Conservation (phyloP, 2,113 vertebrate genomes). For the Isichthys henryi region DNA sequence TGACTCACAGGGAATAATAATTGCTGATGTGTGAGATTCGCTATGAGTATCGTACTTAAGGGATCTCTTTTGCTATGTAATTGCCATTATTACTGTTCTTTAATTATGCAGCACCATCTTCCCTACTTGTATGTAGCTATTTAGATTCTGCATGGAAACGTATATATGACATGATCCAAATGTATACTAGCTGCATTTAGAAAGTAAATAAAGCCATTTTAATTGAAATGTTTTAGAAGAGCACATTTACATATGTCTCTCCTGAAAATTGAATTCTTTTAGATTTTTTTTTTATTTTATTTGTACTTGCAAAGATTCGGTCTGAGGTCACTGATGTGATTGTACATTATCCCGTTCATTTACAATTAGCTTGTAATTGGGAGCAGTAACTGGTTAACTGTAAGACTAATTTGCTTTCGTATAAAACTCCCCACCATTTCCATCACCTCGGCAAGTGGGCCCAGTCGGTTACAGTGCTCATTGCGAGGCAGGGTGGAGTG, state of each 20-base stretch:
- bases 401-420: neutral
- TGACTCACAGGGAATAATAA: slow-evolving; percentile 2
- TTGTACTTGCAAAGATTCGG: neutral
- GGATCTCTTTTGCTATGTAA: slow-evolving; percentile 4
- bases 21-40: slow-evolving; percentile 9
- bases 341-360: neutral
- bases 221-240: neutral
- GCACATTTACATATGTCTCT: neutral
- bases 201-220: neutral
- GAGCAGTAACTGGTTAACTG: neutral
- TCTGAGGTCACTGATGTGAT: neutral
- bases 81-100: slow-evolving; percentile 6
- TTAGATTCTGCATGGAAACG: neutral
- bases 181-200: neutral
- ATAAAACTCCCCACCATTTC: neutral
- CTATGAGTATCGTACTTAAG: neutral
- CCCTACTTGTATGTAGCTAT: neutral
- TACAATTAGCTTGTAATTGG: neutral
- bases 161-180: neutral
- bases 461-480: neutral
- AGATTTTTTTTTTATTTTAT: neutral
- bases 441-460: neutral
- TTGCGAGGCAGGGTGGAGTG: neutral
- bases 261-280: neutral
- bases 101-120: neutral